Evolutionary conservation across 2,113 vertebrate species (phyloP), one percentile per base, ranked within the genome.

Genomic region (Sphaerodactylus townsendi): DNA sequence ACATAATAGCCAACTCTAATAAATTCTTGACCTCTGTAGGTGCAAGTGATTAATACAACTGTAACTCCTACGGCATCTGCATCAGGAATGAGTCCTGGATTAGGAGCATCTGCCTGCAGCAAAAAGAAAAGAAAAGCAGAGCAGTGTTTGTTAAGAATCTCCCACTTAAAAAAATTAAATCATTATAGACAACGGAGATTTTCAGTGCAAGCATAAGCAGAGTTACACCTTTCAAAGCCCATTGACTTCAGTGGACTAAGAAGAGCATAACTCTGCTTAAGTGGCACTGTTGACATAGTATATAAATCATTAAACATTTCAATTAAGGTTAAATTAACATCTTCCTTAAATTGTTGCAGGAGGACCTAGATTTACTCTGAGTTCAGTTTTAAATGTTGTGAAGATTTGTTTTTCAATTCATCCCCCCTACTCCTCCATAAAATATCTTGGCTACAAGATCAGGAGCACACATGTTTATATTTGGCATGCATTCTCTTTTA

Each of bases 1-100:
- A 97, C 96, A 84, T 97, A 97, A 91, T 97, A 97, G 84, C 96
- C 96, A 1, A 97, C 96, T 96, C 96, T 95, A 90, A 97, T 97
- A 93, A 97, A 97, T 91, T 97, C 97, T 94, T 97, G 96, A 91
- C 96, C 96, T 92, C 97, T 91, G 87, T 97, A 97, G 84, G 96
- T 97, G 86, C 97, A 97, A 1, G 96, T 97, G 84, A 97, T 97
- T 92, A 97, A 93, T 87, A 97, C 96, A 90, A 97, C 96, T 79
- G 96, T 97, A 79, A 97, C 96, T 83, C 97, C 96, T 90, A 97
- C 96, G 79, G 96, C 96, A 91, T 97, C 96, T 93, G 96, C 96
- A 91, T 97, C 96, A 92, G 97, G 97, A 94, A 97, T 97, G 85
- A 97, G 96, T 85, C 96, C 96, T 79, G 97, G 94, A 80, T 97